These are phyloP conservation scores for Catotricha subobsoleta DNA, from an alignment of 2,888 invertebrate species.

Conservation along the genomic window DNA sequence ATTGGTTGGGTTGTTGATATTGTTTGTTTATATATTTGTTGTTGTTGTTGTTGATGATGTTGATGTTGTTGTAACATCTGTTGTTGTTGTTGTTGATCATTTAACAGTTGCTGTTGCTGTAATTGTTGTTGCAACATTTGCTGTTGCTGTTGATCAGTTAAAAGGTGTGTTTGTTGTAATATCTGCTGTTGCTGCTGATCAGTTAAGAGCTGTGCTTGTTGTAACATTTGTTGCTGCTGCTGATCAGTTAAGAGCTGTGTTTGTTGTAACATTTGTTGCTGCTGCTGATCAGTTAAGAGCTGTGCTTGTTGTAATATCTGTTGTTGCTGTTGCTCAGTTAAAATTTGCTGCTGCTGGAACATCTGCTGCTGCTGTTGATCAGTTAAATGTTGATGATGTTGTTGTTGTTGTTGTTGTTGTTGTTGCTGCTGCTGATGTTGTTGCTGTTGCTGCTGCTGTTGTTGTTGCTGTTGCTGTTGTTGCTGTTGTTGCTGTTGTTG, in stretches of 20 bases:
- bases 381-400: no score
- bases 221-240: background rate
- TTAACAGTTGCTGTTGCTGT: background rate
- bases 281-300: no score
- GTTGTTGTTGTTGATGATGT: background rate
- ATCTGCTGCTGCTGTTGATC: no score
- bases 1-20: background rate
- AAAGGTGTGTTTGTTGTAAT: background rate
- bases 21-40: background rate
- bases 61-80: background rate
- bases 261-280: background rate
- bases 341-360: no score
- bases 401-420: no score
- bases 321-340: no score
- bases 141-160: background rate
- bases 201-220: background rate
- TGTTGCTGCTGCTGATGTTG: background rate
- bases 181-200: background rate
- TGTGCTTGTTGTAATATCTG: no score
- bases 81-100: background rate
- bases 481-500: background rate
- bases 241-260: background rate
- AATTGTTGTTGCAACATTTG: background rate
- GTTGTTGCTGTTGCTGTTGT: background rate
- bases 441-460: background rate